Base-by-base conservation (phyloP, 2,113 vertebrate species). In the Pterocles gutturalis region DNA sequence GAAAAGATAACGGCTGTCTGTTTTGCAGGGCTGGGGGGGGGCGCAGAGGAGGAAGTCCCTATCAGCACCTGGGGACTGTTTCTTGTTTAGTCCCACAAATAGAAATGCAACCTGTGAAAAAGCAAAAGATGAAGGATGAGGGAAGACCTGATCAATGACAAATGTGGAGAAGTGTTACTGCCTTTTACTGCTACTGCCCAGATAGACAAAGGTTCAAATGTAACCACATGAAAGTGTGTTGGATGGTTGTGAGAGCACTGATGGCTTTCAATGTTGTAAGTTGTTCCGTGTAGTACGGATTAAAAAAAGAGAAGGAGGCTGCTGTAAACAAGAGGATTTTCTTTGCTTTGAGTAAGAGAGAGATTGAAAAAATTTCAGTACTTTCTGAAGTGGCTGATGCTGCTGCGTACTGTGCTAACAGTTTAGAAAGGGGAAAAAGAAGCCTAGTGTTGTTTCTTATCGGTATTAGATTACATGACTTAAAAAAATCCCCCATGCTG, bases 391-490 rank as follows among this genome's bases (percentile, higher is more conserved):
- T 0, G 0, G 18, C 72, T 73, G 66, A 25, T 3, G 8, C 45
- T 55, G 29, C 77, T 51, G 8, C 5, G 2, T 82, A 8, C 13
- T 80, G 4, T 80, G 60, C 71, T 86, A 75, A 70, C 54, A 66
- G 87, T 75, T 96, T 51, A 60, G 89, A 92, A 87, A 94, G 92
- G 96, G 92, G 51, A 46, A 91, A 79, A 87, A 92, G 83, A 95
- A 38, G 57, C 67, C 62, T 55, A 43, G 21, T 60, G 58, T 49
- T 82, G 48, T 93, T 96, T 98, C 94, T 38, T 97, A 83, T 90
- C 49, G 49, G 69, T 95, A 83, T 87, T 95, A 95, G 86, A 92
- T 83, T 79, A 67, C 53, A 29, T 46, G 78, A 84, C 43, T 82
- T 2, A 38, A 75, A 79, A 94, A 95, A 89, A 72, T 65, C 20